A percentile compares a stretch with the other conserved stretches of the same genome.
Conservation (phyloP, 1,140 invertebrate genomes). For the Zaprionus ghesquierei region DNA sequence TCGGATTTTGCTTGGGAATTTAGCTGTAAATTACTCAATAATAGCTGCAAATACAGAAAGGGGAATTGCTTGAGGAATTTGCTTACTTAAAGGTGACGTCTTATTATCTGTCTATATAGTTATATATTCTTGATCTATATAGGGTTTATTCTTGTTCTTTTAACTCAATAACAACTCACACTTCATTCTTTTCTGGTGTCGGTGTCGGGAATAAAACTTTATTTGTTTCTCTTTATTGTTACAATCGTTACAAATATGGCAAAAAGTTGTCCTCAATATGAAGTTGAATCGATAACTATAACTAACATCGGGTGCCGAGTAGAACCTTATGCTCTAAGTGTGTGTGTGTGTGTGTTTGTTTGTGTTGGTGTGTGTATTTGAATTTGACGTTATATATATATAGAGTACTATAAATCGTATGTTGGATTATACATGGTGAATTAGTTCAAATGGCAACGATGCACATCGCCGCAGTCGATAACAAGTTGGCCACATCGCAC, state of each 20-base stretch:
- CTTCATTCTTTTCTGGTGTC: conserved; percentile 9
- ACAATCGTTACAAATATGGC: conserved; percentile 76
- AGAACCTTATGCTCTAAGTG: conserved; percentile 62
- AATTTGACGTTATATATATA: conserved; percentile 11
- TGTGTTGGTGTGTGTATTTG: not conserved
- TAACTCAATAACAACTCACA: not conserved
- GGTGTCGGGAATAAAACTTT: conserved; percentile 72
- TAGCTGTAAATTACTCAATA: not conserved
- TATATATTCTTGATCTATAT: not conserved
- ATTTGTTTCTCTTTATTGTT: conserved; percentile 54
- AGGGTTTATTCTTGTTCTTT: not conserved
- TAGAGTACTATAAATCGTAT: conserved; percentile 9
- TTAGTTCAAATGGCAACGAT: conserved; percentile 48
- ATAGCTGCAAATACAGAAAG: not conserved
- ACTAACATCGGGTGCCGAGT: conserved; percentile 41
- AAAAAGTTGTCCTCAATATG: conserved; percentile 41
- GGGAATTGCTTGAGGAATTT: not conserved
- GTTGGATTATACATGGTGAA: conserved; percentile 50
- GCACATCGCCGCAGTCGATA: conserved; percentile 57
- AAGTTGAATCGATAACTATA: conserved; percentile 51
- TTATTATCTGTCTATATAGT: not conserved
- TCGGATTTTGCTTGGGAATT: conserved; percentile 16
- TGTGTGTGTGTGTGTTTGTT: conserved; percentile 12
- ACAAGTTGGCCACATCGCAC: conserved; percentile 63
- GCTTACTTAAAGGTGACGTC: no score